A percentile compares a stretch with the other conserved stretches of the same genome.
phyloP scores from a whole-genome alignment of 2,888 invertebrate genomes.

The Dichetophora obliterata region DNA sequence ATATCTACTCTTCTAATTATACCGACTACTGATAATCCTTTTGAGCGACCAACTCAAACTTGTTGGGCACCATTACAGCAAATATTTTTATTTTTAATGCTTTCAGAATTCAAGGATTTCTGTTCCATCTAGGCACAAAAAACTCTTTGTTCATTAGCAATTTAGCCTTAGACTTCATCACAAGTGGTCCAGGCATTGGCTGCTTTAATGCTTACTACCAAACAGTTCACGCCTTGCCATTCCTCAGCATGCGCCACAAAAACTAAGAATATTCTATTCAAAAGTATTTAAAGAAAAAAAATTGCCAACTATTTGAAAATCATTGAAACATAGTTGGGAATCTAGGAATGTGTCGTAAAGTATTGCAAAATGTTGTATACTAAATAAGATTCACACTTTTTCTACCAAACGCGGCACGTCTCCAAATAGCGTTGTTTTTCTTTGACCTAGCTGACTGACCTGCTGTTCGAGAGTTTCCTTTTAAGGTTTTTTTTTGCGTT shows the following conservation, averaged over 20 bases:
- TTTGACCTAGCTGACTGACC: neutral
- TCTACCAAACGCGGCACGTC: constrained; percentile 36
- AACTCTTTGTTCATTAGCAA: neutral
- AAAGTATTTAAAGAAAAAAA: neutral
- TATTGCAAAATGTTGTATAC: neutral
- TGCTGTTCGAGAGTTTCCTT: neutral
- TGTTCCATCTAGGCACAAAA: neutral
- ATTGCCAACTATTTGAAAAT: constrained; percentile 27
- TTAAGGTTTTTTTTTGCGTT: neutral
- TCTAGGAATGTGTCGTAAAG: neutral
- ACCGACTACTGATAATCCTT: neutral
- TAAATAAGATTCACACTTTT: neutral
- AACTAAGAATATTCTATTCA: neutral
- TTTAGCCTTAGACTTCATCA: constrained; percentile 27
- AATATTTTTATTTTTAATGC: neutral
- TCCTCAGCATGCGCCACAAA: constrained; percentile 9
- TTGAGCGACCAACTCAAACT: neutral
- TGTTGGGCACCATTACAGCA: neutral
- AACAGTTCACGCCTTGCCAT: constrained; percentile 51
- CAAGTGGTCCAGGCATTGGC: constrained; percentile 40
- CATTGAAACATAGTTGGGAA: constrained; percentile 29
- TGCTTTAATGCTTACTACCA: neutral
- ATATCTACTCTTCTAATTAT: neutral
- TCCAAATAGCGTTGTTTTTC: constrained; percentile 15
- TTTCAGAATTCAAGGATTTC: constrained; percentile 38